Evolutionary conservation across 2,113 vertebrate species (phyloP).

Genomic region (Rhinopithecus roxellana): DNA sequence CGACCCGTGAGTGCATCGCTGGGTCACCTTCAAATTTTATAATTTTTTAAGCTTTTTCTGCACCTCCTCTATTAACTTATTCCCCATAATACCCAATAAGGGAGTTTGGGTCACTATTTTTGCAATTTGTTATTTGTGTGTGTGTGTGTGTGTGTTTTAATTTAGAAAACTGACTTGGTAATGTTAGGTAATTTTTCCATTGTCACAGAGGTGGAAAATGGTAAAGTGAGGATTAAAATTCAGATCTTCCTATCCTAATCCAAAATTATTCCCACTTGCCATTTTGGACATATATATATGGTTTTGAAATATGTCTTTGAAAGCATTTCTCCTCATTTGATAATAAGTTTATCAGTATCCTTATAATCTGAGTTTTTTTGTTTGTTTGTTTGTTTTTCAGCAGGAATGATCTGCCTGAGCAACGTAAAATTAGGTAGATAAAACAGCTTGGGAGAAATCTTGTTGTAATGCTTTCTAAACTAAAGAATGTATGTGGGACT

Average conservation of each 20-base stretch:
- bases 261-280: neutral
- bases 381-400: neutral
- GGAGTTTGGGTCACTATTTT: neutral
- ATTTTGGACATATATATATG: neutral
- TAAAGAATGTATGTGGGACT: neutral
- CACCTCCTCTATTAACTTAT: neutral
- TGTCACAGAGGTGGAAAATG: neutral
- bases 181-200: neutral
- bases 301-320: neutral
- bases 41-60: neutral
- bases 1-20: rapidly evolving
- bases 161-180: neutral
- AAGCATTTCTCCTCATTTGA: neutral
- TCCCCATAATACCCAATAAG: neutral
- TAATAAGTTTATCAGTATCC: neutral
- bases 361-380: neutral
- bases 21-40: neutral
- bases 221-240: neutral
- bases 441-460: neutral
- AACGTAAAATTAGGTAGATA: neutral
- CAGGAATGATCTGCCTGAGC: neutral
- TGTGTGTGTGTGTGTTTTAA: no score
- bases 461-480: neutral
- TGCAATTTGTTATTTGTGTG: no score
- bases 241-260: neutral